Evolutionary conservation across 2,888 invertebrate genomes (phyloP), one percentile per base, ranked within the genome.

Genomic region (Phaonia tiefii): DNA sequence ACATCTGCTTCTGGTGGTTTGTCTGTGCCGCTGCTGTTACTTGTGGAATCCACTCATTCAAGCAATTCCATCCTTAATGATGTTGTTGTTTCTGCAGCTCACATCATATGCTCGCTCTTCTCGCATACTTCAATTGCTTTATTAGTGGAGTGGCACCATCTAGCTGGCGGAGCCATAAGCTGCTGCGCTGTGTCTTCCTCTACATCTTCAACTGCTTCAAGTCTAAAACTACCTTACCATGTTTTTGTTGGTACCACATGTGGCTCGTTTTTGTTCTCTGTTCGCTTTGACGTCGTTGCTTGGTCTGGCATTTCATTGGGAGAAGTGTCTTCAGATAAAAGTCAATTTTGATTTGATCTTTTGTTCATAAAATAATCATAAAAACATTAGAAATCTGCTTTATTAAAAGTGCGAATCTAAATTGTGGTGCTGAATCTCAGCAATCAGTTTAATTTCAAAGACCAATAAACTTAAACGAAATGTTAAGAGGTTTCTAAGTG

Each of bases 231-330:
- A 65, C 63, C 58, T 71, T 60, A 54, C 4, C 7, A 37, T 39
- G 11, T 69, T 56, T 31, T 65, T 17, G 22, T 60, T 54, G 17
- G 22, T 60, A 63, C 49, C 74, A 79, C 79, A 79, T 75, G 74
- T 79, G 79, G 56, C 49, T n/a, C 2, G 54, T 66, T 65, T 66
- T 69, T n/a, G 26, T 70, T 63, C 2, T 13, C 60, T n/a, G 44
- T 22, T 73, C 25, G 51, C 31, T 31, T 54, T 54, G 51, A 1
- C 73, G 13, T 13, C 56, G 46, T 65, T 63, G 66, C 13, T 54
- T 22, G 37, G 51, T n/a, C 51, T 22, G 37, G 13, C 25, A 25
- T 13, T 69, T 58, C 39, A 37, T 11, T 13, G 51, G 51, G n/a
- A n/a, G 66, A 54, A 78, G 46, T 63, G 15, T 44, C 8, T 46